These are phyloP conservation scores for Heteromormyrus szaboi DNA, from an alignment of 2,797 vertebrate species.

Conservation along the genomic window DNA sequence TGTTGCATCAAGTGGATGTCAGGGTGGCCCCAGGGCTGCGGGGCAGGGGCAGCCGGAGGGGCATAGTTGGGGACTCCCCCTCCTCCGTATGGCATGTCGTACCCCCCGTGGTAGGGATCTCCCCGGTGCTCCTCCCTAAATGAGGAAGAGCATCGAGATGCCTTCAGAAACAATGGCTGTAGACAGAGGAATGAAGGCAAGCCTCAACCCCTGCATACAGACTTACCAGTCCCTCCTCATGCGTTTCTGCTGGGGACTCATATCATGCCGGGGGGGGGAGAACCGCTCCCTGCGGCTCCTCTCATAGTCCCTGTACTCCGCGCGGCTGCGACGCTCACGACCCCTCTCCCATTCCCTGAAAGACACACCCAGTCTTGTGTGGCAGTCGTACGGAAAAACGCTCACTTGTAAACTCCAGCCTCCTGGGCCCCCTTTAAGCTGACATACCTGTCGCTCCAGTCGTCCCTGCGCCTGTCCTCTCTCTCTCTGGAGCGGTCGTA, in stretches of 20 bases:
- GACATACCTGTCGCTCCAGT: constrained; percentile 84
- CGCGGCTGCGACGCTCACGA: constrained; percentile 72
- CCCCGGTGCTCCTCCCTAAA: constrained; percentile 72
- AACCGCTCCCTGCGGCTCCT: constrained; percentile 72
- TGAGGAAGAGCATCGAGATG: background rate
- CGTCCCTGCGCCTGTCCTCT: constrained; percentile 82
- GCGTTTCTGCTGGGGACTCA: constrained; percentile 76
- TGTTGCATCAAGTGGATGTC: constrained; percentile 84
- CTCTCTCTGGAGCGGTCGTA: constrained; percentile 85
- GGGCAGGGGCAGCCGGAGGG: constrained; percentile 60
- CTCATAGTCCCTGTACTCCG: constrained; percentile 78
- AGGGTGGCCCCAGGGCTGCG: constrained; percentile 85
- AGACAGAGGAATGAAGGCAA: background rate
- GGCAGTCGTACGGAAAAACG: background rate
- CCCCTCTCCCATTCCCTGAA: constrained; percentile 76
- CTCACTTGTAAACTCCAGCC: too few relatives aligned
- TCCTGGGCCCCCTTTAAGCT: background rate
- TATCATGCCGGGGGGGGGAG: constrained; percentile 71
- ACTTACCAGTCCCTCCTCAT: constrained; percentile 77
- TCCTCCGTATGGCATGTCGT: constrained; percentile 80
- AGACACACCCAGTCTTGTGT: background rate
- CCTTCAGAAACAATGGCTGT: too few relatives aligned
- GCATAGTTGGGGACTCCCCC: constrained; percentile 81
- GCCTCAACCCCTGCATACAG: background rate
- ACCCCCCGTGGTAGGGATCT: constrained; percentile 83